These are phyloP conservation scores for Myripristis jacobus DNA, from an alignment of 2,797 vertebrate species.

Conservation along the genomic window DNA sequence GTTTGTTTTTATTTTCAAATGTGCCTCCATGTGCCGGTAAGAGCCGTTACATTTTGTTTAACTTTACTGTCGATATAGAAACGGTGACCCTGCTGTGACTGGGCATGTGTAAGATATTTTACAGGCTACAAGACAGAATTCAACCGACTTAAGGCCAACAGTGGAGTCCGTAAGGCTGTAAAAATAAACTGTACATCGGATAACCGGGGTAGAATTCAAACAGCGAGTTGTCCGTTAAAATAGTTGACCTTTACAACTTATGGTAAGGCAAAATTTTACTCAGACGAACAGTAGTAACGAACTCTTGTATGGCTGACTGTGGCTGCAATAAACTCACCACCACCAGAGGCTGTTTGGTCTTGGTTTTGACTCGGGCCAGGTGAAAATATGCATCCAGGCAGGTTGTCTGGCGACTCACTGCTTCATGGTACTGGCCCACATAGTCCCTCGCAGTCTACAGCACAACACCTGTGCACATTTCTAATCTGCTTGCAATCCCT, in stretches of 20 bases:
- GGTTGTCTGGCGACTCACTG: constrained; percentile 1
- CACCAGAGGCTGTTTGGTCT: constrained; percentile 11
- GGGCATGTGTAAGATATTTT: background rate
- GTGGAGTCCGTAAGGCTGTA: background rate
- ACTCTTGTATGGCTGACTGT: background rate
- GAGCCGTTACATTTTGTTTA: background rate
- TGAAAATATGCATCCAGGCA: background rate
- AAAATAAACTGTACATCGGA: background rate
- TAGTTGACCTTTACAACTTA: rapidly evolving
- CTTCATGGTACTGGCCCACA: constrained; percentile 46
- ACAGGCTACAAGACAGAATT: background rate
- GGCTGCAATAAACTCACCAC: constrained; percentile 62
- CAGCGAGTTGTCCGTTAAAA: background rate
- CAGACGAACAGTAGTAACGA: background rate
- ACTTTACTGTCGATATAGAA: background rate
- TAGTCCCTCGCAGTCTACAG: constrained; percentile 14
- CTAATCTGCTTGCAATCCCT: constrained; percentile 75
- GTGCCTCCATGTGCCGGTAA: background rate
- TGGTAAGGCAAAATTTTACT: rapidly evolving
- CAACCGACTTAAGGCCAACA: too few species aligned
- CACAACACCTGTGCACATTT: constrained; percentile 63
- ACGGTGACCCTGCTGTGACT: background rate
- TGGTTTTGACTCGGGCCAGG: constrained; percentile 18
- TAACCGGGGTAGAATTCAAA: background rate
- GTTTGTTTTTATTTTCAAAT: background rate